Evolutionary conservation across 2,797 vertebrate genomes (phyloP), one percentile per base, ranked within the genome.

Genomic region (Molossus alvarezi): DNA sequence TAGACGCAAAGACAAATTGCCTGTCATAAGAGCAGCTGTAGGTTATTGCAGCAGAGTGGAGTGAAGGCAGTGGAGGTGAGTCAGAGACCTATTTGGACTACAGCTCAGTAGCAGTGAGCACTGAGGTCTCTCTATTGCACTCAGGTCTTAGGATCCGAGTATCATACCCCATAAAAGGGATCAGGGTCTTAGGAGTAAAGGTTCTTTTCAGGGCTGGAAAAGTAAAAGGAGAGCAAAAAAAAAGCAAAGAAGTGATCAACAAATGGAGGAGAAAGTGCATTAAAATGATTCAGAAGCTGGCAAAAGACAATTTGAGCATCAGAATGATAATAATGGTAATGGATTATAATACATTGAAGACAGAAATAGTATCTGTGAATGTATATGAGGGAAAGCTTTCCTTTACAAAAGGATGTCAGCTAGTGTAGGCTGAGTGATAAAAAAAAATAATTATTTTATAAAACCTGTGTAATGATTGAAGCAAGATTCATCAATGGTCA

Each of bases 401-500:
- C 14, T 82, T 73, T 88, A 79, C 5, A 84, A n/a, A 95, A 41
- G 37, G 17, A 71, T 8, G 8, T 48, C 64, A 91, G 62, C 9
- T 64, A 67, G n/a, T 75, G 45, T 21, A 84, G 48, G 75, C 33
- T 17, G 17, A 73, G 41, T 25, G 9, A 81, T 9, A 23, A 15
- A 88, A 64, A 58, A 25, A 64, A 58, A 25, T 23, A 6, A 69
- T 64, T 58, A 55, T 48, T 85, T 93, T 81, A 25, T 37, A 45
- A 94, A 37, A 85, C 10, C n/a, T 93, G 21, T 51, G 9, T 64
- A 76, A 53, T 53, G 62, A 64, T 23, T 69, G 37, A 96, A 75
- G 41, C 18, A 64, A 25, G 71, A 83, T 53, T 55, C 58, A 53
- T 58, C 45, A 53, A 11, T 69, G 18, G 55, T 57, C 4, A 69